Conservation (phyloP, 2,888 invertebrate species). For the Aporophyla nigra region DNA sequence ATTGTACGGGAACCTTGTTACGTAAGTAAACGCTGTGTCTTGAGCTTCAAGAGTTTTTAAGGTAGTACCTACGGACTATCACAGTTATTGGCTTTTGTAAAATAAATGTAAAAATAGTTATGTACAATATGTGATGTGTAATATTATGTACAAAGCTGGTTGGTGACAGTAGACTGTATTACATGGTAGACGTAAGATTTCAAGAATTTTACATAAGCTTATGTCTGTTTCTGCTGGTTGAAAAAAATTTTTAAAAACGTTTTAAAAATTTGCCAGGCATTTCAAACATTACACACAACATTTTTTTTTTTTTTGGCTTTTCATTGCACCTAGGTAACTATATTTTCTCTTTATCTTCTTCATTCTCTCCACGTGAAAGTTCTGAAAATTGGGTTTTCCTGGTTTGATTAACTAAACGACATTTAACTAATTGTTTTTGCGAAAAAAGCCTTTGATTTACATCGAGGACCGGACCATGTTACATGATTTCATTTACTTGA, state of each 20-base stretch:
- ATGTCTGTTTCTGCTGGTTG: neutral
- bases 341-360: too few relatives aligned
- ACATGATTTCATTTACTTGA: neutral
- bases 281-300: too few relatives aligned
- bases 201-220: neutral
- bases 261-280: too few relatives aligned
- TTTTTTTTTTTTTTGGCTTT: too few relatives aligned
- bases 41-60: neutral
- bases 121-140: neutral
- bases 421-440: neutral
- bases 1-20: slow-evolving; percentile 21
- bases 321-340: too few relatives aligned
- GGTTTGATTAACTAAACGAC: neutral
- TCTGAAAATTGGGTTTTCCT: neutral
- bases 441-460: neutral
- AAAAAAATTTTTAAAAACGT: neutral
- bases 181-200: too few relatives aligned
- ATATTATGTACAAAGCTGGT: neutral
- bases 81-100: neutral
- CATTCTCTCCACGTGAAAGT: too few relatives aligned
- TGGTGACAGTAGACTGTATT: too few relatives aligned
- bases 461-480: neutral
- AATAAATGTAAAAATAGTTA: neutral
- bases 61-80: neutral
- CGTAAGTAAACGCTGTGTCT: slow-evolving; percentile 5